A percentile compares a stretch with the other conserved stretches of the same genome.
Evolutionary conservation across 2,888 invertebrate genomes (phyloP).

Genomic region (Nomada fucata): DNA sequence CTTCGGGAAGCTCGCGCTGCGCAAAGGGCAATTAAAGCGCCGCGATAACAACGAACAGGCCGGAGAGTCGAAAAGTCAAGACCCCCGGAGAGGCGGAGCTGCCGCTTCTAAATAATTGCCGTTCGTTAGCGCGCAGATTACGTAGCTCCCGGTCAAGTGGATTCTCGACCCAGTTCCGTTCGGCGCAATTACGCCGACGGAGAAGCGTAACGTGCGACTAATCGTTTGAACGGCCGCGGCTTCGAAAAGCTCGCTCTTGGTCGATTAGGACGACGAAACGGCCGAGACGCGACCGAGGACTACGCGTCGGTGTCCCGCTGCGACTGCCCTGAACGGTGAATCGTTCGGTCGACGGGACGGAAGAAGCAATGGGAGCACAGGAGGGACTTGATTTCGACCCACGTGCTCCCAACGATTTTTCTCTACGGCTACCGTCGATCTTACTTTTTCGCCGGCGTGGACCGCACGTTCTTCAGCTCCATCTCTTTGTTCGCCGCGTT

Average conservation of each 20-base stretch:
- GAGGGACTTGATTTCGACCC: too few species aligned
- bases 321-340: too few species aligned
- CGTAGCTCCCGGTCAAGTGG: conserved; percentile 47
- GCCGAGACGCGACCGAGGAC: not conserved
- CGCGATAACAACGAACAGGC: not conserved
- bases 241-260: not conserved
- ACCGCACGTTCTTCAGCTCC: conserved; percentile 94
- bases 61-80: not conserved
- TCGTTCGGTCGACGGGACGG: not conserved
- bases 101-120: conserved; percentile 58
- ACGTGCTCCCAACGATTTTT: conserved; percentile 7
- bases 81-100: not conserved
- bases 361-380: not conserved
- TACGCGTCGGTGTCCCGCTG: too few species aligned
- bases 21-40: not conserved
- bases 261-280: not conserved
- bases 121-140: conserved; percentile 53
- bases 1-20: not conserved
- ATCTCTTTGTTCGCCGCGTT: conserved; percentile 94
- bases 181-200: conserved; percentile 40
- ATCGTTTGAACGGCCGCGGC: conserved; percentile 22
- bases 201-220: conserved; percentile 45
- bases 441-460: conserved; percentile 94
- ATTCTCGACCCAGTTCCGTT: conserved; percentile 62
- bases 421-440: conserved; percentile 49